A percentile compares a stretch with the other conserved stretches of the same genome.
Conservation (phyloP, 2,113 vertebrate species). For the Dascyllus trimaculatus region DNA sequence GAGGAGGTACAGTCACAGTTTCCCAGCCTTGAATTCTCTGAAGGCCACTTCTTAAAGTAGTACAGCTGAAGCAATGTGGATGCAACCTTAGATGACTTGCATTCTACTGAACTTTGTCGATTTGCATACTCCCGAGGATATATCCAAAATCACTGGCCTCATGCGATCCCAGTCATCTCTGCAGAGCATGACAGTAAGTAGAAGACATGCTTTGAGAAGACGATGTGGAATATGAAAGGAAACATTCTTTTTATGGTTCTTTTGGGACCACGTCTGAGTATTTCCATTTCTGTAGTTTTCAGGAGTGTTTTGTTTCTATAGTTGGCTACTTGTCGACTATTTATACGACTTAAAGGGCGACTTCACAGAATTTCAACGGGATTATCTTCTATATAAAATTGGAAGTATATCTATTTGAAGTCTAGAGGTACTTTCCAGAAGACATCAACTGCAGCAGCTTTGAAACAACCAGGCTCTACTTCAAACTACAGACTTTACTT, state of each 20-base stretch:
- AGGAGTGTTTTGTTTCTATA: neutral
- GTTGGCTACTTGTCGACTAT: neutral
- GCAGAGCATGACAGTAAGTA: neutral
- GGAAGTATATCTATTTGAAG: too few relatives aligned
- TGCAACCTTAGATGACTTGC: slow-evolving; percentile 26
- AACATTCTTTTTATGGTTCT: neutral
- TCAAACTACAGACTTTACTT: too few relatives aligned
- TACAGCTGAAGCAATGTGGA: slow-evolving; percentile 19
- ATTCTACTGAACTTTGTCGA: neutral
- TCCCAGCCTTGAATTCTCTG: neutral
- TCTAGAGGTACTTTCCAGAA: too few relatives aligned
- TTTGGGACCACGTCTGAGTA: neutral
- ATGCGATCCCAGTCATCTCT: neutral
- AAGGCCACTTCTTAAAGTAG: neutral
- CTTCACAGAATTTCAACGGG: too few relatives aligned
- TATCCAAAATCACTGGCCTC: neutral
- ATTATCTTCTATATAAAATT: too few relatives aligned
- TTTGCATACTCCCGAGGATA: neutral
- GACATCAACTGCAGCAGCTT: too few relatives aligned
- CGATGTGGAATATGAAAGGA: neutral
- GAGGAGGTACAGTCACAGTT: neutral
- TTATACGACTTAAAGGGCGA: neutral
- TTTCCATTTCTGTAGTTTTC: neutral
- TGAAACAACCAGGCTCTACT: too few relatives aligned
- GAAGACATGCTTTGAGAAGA: neutral